These are phyloP conservation scores for Protonibea diacanthus DNA, from an alignment of 2,797 vertebrate species.

Conservation along the genomic window DNA sequence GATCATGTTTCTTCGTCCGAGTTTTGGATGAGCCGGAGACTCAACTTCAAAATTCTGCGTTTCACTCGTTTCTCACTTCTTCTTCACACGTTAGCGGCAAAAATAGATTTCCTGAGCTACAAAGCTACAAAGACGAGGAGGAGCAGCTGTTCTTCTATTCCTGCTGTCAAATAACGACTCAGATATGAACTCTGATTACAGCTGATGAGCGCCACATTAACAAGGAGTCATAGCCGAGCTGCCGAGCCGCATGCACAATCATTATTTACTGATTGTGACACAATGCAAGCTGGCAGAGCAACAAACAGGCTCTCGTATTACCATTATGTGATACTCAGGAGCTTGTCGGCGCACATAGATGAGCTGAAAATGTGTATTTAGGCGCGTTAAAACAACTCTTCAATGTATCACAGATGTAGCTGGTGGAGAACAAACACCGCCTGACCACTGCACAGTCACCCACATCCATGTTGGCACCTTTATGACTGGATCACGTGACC, in stretches of 20 bases:
- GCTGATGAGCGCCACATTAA: background rate
- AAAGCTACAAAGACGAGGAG: background rate
- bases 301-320: background rate
- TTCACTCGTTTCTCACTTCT: background rate
- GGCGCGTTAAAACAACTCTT: no score
- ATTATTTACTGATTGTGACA: background rate
- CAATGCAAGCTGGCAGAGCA: no score
- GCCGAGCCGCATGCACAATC: background rate
- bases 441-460: slow-evolving; percentile 28
- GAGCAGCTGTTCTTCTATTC: no score
- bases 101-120: background rate
- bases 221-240: background rate
- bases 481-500: slow-evolving; percentile 68
- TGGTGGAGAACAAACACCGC: background rate
- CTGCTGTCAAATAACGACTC: background rate
- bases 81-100: background rate
- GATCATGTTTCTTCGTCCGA: no score
- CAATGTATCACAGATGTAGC: background rate
- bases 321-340: background rate
- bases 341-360: background rate
- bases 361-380: background rate
- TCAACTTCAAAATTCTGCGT: background rate
- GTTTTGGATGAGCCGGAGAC: no score
- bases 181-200: background rate
- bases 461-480: slow-evolving; percentile 68